Evolutionary conservation across 2,113 vertebrate genomes (phyloP), one percentile per base, ranked within the genome.

Genomic region (Tragelaphus imberbis): DNA sequence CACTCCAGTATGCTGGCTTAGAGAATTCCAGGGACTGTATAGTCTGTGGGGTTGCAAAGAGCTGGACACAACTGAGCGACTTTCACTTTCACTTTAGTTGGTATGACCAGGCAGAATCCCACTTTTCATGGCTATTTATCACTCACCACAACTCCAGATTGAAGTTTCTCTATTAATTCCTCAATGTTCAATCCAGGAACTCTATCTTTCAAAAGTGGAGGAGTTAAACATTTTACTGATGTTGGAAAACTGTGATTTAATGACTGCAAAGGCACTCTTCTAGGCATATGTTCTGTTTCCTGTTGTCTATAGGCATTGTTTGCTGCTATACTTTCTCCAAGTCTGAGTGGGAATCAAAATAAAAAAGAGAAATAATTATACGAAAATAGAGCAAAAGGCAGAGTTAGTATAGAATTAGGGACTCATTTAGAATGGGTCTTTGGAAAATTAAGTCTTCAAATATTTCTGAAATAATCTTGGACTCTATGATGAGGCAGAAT

Each of bases 311-410:
- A 99, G 23, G 99, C 99, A 91, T 99, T 99, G 98, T 99, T 99
- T 96, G 99, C 99, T 0, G 99, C 99, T 95, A 99, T 99, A 81
- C 99, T 99, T 98, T 99, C 99, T 53, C 99, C 99, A 91, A 99
- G 99, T 96, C 99, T 99, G 56, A 51, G 96, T 30, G 61, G 63
- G 21, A 94, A 33, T 86, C 8, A 96, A 81, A 82, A 89, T 53
- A 12, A 75, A 7, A 84, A 80, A 85, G 86, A 90, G 19, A 88
- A 95, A 82, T 65, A 92, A 79, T 77, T 87, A 89, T 25, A 94
- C 19, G 86, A 90, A 94, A 94, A 65, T 6, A 65, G 6, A 94
- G 27, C 14, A 93, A 93, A 96, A 90, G 6, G 12, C 16, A 96
- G 30, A 92, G 27, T 53, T 92, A 56, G 5, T 36, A 58, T 1